phyloP scores from a whole-genome alignment of 1,140 invertebrate genomes.

The Luehdorfia chinensis region DNA sequence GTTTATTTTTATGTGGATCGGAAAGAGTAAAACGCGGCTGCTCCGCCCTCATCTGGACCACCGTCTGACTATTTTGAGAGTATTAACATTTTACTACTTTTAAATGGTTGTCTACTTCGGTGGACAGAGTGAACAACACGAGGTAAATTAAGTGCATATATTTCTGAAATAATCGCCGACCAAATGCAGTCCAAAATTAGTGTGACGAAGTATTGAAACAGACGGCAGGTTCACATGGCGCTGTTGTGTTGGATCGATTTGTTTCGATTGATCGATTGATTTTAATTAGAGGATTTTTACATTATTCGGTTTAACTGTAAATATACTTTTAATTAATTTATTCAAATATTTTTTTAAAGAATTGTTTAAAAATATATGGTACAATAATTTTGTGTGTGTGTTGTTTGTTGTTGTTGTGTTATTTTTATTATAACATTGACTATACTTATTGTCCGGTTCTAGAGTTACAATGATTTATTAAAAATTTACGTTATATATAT shows the following conservation, averaged over 20 bases:
- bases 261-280: no score
- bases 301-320: no score
- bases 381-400: no score
- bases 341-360: no score
- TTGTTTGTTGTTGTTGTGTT: no score
- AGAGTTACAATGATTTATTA: no score
- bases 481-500: no score
- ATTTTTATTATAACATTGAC: no score
- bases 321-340: neutral
- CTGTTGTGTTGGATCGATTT: neutral
- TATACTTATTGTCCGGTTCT: no score
- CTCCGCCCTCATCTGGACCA: conserved; percentile 32
- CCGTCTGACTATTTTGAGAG: conserved; percentile 37
- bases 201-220: conserved; percentile 35
- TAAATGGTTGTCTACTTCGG: conserved; percentile 42
- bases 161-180: conserved; percentile 48
- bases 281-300: no score
- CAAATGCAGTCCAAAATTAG: conserved; percentile 63
- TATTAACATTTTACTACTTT: conserved; percentile 35
- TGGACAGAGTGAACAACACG: conserved; percentile 51
- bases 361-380: no score
- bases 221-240: conserved; percentile 38
- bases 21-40: conserved; percentile 36
- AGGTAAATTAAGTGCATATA: conserved; percentile 51
- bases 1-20: conserved; percentile 44